Base-by-base conservation (phyloP, 2,797 vertebrate species). In the Acanthis flammea region DNA sequence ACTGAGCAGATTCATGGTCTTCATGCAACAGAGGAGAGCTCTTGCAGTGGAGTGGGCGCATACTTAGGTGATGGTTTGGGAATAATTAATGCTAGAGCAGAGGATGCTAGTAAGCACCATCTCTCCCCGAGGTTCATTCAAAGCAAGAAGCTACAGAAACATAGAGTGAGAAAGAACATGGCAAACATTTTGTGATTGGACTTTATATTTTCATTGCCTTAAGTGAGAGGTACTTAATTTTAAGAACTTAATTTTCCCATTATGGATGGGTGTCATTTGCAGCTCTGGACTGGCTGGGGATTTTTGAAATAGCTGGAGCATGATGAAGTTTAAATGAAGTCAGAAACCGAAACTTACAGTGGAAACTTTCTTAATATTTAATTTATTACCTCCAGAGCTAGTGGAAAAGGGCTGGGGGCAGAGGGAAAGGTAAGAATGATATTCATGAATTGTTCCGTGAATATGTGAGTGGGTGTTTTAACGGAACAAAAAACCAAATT, bases 321-420 rank as follows among this genome's bases (percentile, higher is more conserved):
- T 94, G 94, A 86, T 84, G 94, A 96, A 94, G 81, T 65, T 73
- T 75, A 90, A 88, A 77, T 92, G 68, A 92, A 96, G 79, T 89
- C 77, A 93, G 82, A 93, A 96, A 58, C 65, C 0, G 8, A 93
- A 95, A 90, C 78, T 93, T 94, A 37, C 31, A 84, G 68, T 88
- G 94, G 96, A 96, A 97, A 94, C 63, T 93, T 95, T 90, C 71
- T 92, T 92, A 60, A n/a, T 93, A 47, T 85, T 93, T 92, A 75
- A 89, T 94, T 96, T 94, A 66, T 41, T 89, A 21, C 72, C 68
- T 93, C 42, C 30, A 74, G 54, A 83, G 67, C 25, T 87, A 61
- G 75, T 93, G 85, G 92, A 89, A 96, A 88, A 95, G 70, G 48
- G 51, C 63, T 84, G 44, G 66, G 45, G 76, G 79, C 62, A 96